phyloP scores from a whole-genome alignment of 2,888 invertebrate species.

The Zhuqinia jingwanae region DNA sequence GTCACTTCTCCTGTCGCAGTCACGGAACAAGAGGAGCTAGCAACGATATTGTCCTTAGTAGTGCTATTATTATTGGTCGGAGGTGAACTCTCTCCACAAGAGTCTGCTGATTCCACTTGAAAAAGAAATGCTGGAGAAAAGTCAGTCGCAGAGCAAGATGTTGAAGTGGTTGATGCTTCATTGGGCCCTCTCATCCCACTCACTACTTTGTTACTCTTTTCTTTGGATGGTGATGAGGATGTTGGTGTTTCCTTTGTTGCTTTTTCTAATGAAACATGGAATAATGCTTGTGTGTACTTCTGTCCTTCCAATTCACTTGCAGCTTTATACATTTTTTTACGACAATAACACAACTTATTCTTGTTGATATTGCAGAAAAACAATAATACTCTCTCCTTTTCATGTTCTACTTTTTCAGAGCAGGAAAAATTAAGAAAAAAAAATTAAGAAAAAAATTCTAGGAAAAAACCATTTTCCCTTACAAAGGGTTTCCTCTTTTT shows the following conservation, averaged over 20 bases:
- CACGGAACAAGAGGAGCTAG: background rate
- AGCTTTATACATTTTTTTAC: too few species aligned
- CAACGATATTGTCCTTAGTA: background rate
- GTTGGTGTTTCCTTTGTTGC: background rate
- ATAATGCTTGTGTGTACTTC: too few species aligned
- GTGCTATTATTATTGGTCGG: background rate
- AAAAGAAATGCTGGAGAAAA: slow-evolving; percentile 31
- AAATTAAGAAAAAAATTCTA: too few species aligned
- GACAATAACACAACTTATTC: too few species aligned
- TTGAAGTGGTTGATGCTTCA: slow-evolving; percentile 20
- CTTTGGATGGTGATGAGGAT: background rate
- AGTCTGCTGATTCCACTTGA: slow-evolving; percentile 30
- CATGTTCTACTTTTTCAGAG: too few species aligned
- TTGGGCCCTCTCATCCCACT: slow-evolving; percentile 47
- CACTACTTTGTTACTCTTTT: background rate
- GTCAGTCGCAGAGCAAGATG: background rate
- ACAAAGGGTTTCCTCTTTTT: too few species aligned
- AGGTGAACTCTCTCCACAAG: background rate
- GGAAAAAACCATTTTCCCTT: too few species aligned
- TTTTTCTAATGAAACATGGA: background rate
- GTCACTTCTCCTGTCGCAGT: background rate
- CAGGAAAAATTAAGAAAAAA: too few species aligned
- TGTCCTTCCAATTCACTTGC: too few species aligned
- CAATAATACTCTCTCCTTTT: too few species aligned
- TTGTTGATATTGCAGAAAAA: too few species aligned